phyloP scores from a whole-genome alignment of 2,113 vertebrate species.

The Dendrocopos noguchii region DNA sequence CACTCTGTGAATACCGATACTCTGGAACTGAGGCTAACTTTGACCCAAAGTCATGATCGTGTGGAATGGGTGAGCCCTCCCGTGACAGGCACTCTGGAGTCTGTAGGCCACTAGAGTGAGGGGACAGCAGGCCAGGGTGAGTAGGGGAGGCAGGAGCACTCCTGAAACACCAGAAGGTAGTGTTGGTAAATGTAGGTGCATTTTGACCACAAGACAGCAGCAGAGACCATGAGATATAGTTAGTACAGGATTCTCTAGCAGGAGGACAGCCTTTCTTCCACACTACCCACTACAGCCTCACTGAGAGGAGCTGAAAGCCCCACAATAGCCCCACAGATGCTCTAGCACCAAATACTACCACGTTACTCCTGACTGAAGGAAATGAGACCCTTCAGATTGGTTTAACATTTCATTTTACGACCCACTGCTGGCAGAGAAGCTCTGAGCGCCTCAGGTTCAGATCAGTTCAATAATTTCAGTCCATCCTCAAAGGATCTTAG shows the following conservation, averaged over 20 bases:
- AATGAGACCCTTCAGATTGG: neutral
- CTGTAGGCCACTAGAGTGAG: constrained; percentile 93
- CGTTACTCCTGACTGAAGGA: neutral
- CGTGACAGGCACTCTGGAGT: constrained; percentile 96
- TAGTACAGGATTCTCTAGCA: neutral
- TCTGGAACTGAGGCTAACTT: constrained; percentile 94
- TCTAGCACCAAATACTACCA: neutral
- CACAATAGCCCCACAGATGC: neutral
- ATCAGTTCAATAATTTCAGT: neutral
- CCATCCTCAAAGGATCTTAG: neutral
- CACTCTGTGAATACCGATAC: constrained; percentile 95
- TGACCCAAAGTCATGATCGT: constrained; percentile 91
- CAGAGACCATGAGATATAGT: neutral
- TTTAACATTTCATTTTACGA: neutral
- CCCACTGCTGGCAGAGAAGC: neutral
- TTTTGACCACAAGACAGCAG: neutral
- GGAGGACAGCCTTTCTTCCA: neutral
- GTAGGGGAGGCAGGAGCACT: constrained; percentile 97
- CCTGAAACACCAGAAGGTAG: constrained; percentile 71
- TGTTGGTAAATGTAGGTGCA: neutral
- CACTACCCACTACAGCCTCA: neutral
- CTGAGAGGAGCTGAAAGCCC: neutral
- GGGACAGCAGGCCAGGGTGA: constrained; percentile 93
- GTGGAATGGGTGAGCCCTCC: constrained; percentile 93
- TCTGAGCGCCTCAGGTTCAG: neutral